Evolutionary conservation across 1,140 invertebrate species (phyloP).

Genomic region (Tetraneura akinire): DNA sequence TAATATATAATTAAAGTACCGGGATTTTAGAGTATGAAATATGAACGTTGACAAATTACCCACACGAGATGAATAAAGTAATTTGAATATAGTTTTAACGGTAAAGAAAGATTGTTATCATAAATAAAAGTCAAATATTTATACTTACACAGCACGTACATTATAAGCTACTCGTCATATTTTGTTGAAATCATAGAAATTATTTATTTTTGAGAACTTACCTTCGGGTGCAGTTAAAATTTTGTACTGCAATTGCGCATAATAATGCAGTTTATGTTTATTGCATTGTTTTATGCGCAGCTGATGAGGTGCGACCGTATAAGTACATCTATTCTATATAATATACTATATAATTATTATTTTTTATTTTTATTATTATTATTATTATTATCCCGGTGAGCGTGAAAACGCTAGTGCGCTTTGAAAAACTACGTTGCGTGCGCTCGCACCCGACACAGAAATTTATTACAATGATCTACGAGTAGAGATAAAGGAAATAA

Average conservation of each 20-base stretch:
- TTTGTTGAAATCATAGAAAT: too few relatives aligned
- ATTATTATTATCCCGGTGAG: neutral
- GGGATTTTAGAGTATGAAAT: too few relatives aligned
- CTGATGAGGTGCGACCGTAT: neutral
- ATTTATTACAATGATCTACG: constrained; percentile 42
- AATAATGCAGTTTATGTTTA: too few relatives aligned
- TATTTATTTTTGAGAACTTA: too few relatives aligned
- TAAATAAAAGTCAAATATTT: too few relatives aligned
- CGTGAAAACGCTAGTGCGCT: constrained; percentile 23
- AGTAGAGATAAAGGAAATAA: constrained; percentile 30
- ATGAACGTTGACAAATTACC: too few relatives aligned
- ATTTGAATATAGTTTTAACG: too few relatives aligned
- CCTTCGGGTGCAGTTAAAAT: neutral
- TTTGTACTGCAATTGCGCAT: neutral
- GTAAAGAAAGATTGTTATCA: too few relatives aligned
- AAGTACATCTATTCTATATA: neutral
- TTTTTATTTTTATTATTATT: neutral
- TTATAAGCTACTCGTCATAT: too few relatives aligned
- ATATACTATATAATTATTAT: neutral
- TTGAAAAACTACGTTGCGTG: constrained; percentile 38
- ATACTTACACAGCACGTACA: too few relatives aligned
- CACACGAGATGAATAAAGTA: too few relatives aligned
- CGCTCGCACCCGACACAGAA: constrained; percentile 23
- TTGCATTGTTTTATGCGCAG: neutral
- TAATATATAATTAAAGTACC: too few relatives aligned